A percentile compares a stretch with the other conserved stretches of the same genome.
These are phyloP conservation scores for Perognathus longimembris DNA, from an alignment of 2,113 vertebrate genomes.

Conservation along the genomic window DNA sequence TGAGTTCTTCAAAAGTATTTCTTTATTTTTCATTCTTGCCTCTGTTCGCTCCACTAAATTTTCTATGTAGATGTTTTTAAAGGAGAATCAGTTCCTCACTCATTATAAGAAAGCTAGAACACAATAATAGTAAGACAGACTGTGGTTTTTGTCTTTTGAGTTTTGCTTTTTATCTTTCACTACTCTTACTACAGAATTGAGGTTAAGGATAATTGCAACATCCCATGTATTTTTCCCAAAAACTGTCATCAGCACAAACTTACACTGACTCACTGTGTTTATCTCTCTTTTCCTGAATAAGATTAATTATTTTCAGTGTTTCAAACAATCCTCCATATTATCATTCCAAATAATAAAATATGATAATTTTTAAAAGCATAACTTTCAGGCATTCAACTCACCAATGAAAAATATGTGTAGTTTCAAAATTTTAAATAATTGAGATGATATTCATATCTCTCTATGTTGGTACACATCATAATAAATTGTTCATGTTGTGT, in stretches of 20 bases:
- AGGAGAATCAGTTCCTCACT: constrained; percentile 12
- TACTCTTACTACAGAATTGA: background rate
- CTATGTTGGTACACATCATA: constrained; percentile 78
- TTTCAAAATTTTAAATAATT: constrained; percentile 64
- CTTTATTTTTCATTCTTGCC: constrained; percentile 11
- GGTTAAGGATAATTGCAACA: background rate
- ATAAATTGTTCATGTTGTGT: constrained; percentile 56
- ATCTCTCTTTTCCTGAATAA: constrained; percentile 52
- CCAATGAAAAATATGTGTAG: background rate
- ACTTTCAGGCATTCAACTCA: background rate
- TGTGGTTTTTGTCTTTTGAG: no score
- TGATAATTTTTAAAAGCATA: background rate
- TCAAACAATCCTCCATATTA: background rate
- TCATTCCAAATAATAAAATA: constrained; percentile 43
- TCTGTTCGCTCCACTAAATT: background rate
- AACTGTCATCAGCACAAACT: background rate
- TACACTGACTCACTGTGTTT: constrained; percentile 30
- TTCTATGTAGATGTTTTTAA: constrained; percentile 39
- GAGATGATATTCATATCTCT: constrained; percentile 72
- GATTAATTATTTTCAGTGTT: constrained; percentile 43
- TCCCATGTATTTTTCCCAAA: background rate
- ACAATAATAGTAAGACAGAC: background rate
- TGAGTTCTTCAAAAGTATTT: constrained; percentile 20
- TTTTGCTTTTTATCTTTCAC: background rate
- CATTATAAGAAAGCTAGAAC: constrained; percentile 45